Percentiles rank a stretch among this genome's conserved stretches.
These are phyloP conservation scores for Drosophila oshimai DNA, from an alignment of 1,140 invertebrate genomes.

Conservation along the genomic window DNA sequence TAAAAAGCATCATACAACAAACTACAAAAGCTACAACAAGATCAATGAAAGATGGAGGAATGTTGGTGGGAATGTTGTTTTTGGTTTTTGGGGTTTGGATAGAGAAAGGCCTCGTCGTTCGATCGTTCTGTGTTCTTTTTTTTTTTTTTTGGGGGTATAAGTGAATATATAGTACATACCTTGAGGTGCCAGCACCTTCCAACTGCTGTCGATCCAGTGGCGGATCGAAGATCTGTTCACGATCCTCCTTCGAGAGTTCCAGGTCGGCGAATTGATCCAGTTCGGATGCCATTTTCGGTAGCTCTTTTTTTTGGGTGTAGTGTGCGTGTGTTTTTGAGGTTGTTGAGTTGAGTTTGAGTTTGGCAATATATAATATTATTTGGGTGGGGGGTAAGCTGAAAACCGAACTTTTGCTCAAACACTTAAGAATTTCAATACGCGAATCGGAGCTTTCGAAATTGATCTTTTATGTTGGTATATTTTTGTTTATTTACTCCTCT, in stretches of 20 bases:
- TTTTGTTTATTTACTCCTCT: slow-evolving; percentile 10
- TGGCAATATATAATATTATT: slow-evolving; percentile 6
- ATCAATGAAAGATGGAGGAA: slow-evolving; percentile 36
- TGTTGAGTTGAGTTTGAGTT: not conserved
- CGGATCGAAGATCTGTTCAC: slow-evolving; percentile 83
- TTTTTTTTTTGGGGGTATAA: not conserved
- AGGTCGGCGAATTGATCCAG: slow-evolving; percentile 83
- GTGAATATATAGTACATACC: slow-evolving; percentile 51
- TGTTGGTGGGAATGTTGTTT: not conserved
- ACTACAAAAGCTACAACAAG: slow-evolving; percentile 51
- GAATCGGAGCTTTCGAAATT: slow-evolving; percentile 1
- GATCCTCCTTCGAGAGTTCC: slow-evolving; percentile 83
- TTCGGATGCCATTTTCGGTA: slow-evolving; percentile 79
- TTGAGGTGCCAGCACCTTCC: slow-evolving; percentile 83
- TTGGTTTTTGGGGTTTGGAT: slow-evolving; percentile 1
- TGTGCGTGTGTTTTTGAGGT: not conserved
- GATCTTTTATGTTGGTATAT: not conserved
- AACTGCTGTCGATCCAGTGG: slow-evolving; percentile 81
- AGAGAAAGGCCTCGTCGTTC: not conserved
- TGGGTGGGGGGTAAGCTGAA: not conserved
- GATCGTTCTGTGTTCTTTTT: not conserved
- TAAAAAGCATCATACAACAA: slow-evolving; percentile 51
- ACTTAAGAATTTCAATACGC: slow-evolving; percentile 22
- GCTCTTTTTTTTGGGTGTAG: not conserved
- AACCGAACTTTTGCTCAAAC: slow-evolving; percentile 17